Base-by-base conservation (phyloP, 2,888 invertebrate species). In the Ornithoptera priamus region DNA sequence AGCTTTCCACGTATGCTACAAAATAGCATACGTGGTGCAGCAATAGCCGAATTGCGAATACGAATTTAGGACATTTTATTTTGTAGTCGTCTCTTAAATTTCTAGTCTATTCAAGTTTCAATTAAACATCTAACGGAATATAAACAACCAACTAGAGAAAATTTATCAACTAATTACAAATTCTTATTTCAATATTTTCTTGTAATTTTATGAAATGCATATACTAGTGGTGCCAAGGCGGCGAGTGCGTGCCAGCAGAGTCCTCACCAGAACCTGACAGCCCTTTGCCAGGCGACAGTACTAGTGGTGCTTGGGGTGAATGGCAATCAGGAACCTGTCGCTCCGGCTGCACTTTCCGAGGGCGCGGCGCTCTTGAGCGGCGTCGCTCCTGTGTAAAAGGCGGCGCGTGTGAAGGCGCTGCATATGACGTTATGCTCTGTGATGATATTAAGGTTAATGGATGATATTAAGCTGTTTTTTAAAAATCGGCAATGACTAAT, bases 401-500 rank as follows among this genome's bases (percentile, higher is more conserved):
- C 0, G 92, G 93, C 61, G 86, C 87, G 66, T 96, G 96, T 77
- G 93, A 94, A 63, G 96, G 96, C 5, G 82, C 93, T 1, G 92
- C 93, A 5, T 94, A 94, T 76, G 94, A 95, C 75, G 94, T 95
- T n/a, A 88, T 88, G 7, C 86, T 96, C 5, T 96, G 96, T 79
- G 93, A 94, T 69, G 96, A 96, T 78, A 87, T 91, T 8, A 94
- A 94, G 85, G 94, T 95, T 74, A 72, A 4, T 24, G n/a, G 93
- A 94, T 69, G 96, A 96, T 78, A 87, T 91, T 8, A 94, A 94
- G 85, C 94, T 95, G n/a, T n/a, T n/a, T n/a, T n/a, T n/a, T n/a
- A n/a, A n/a, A n/a, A n/a, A n/a, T n/a, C n/a, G n/a, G n/a, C n/a
- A n/a, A n/a, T n/a, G n/a, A n/a, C n/a, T 74, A 72, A 70, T 53